Base-by-base conservation (phyloP, 2,113 vertebrate genomes). In the Sinocyclocheilus rhinocerous region DNA sequence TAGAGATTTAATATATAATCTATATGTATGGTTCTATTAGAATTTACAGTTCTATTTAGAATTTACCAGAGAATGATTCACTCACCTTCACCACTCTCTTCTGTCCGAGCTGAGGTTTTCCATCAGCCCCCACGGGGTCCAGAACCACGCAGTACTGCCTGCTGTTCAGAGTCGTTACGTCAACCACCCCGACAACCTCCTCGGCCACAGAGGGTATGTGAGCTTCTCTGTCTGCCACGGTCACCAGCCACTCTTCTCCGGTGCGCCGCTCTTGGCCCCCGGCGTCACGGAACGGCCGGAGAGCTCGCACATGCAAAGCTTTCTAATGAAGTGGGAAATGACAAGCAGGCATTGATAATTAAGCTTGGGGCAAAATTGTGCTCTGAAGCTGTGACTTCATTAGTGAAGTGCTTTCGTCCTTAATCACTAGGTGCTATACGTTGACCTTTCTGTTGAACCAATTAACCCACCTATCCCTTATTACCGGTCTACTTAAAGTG, bases 221-320 rank as follows among this genome's bases (percentile, higher is more conserved):
- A 0, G 96, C 96, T 87, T 97, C 96, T 0, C 96, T 88, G 86
- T 97, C 95, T 0, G 84, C 93, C 84, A 95, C 92, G 0, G 96
- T 98, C 69, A 98, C 95, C 85, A 98, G 93, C 97, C 97, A 97
- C 87, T 98, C 97, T 92, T 97, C 97, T 0, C 97, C 97, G 0
- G 97, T 97, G 18, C 94, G 95, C 0, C 95, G 94, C 0, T 91
- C 83, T 0, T 90, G 89, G 0, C 94, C 93, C 0, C 93, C 92
- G 0, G 91, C 72, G 1, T 97, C 96, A 9, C 90, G 94, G 67
- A 97, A 97, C 11, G 95, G 94, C 4, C 95, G 94, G 69, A 88
- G 90, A 13, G 97, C 97, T 0, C 95, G 95, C 12, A 98, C 95
- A 5, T 97, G 97, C 63, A 98, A 93, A 0, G 97, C 97, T 88